These are phyloP conservation scores for Lutjanus argentimaculatus DNA, from an alignment of 2,797 vertebrate species.

Conservation along the genomic window DNA sequence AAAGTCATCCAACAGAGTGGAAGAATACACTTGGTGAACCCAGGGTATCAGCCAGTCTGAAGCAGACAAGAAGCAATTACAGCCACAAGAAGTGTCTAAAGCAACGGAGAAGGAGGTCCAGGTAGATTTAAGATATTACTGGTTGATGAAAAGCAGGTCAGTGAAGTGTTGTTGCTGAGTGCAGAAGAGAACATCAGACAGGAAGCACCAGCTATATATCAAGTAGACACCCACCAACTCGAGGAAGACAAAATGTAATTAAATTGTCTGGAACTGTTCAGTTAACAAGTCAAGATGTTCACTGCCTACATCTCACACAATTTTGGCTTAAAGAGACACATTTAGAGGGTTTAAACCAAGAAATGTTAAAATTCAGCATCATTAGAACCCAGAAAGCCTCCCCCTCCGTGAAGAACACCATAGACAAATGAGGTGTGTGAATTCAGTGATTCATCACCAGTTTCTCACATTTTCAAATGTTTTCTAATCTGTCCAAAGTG, in stretches of 20 bases:
- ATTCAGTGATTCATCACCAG: not conserved
- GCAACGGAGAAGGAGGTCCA: not conserved
- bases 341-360: not conserved
- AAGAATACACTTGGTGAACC: not conserved
- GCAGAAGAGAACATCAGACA: not conserved
- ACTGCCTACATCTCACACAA: not conserved
- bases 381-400: no score
- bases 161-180: not conserved
- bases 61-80: not conserved
- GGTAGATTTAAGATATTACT: constrained; percentile 15
- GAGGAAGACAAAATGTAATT: not conserved
- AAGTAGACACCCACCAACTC: not conserved
- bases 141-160: constrained; percentile 23
- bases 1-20: not conserved
- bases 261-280: not conserved
- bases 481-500: not conserved
- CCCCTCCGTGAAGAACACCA: no score
- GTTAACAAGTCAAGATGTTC: not conserved
- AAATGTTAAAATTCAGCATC: not conserved
- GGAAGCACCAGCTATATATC: not conserved
- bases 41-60: not conserved
- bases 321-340: not conserved
- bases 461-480: not conserved
- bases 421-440: not conserved
- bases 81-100: not conserved